Base-by-base conservation (phyloP, 2,113 vertebrate genomes). In the Forbesichthys papilliferus region DNA sequence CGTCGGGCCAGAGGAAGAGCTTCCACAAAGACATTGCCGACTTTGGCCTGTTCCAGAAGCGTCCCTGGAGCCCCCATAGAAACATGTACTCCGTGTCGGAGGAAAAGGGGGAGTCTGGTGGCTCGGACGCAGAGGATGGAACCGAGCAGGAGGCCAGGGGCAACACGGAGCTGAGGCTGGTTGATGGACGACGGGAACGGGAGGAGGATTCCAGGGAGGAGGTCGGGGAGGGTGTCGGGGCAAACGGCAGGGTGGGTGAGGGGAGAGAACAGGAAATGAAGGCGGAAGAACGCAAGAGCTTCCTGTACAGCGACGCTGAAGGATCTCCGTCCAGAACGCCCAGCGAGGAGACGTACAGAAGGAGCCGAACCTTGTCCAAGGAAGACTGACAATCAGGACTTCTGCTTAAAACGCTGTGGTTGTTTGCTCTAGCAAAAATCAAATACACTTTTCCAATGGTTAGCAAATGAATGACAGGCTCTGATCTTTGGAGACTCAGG, bases 81-180 rank as follows among this genome's bases (percentile, higher is more conserved):
- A 93, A 90, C 82, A 96, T 97, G 80, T 96, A 95, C 79, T 94
- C 95, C 0, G 91, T 98, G 80, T 96, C 96, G 33, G 96, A 97
- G 82, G 96, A 95, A 71, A 76, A 79, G 33, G 84, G 59, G 0
- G 88, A 92, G 60, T 75, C 78, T 5, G 83, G 48, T 0, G 79
- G 71, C 56, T 79, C 75, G 0, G 88, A 88, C 4, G 5, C 9
- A 4, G 84, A 83, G 42, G 77, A 78, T 27, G 27, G 27, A 46
- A 64, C 48, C 20, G 47, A 58, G 16, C 54, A 6, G 2, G 67
- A 3, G 0, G 12, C 14, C 11, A 13, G 9, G 48, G 69, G 20
- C 16, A 20, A 61, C 16, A 53, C 53, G 46, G 77, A 75, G 13
- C 64, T 61, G 46, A 51, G 52, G 64, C 52, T 73, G 20, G n/a